Conservation (phyloP, 2,113 vertebrate species). For the Actenoides lindsayi region DNA sequence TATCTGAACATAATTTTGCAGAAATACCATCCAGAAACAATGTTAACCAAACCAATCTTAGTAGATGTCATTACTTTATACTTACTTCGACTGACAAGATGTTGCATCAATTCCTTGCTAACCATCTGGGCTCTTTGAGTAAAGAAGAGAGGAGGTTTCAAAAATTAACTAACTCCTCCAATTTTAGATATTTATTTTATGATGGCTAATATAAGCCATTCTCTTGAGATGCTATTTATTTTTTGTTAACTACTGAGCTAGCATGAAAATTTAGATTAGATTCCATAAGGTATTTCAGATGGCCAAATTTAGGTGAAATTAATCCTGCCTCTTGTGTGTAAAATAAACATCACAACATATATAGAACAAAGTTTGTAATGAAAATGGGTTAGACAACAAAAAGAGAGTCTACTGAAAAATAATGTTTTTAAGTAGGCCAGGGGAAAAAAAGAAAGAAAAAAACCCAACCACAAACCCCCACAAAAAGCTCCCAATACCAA, state of each 20-base stretch:
- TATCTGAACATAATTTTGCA: background rate
- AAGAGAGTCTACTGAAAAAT: background rate
- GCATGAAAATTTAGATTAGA: background rate
- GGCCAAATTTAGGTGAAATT: background rate
- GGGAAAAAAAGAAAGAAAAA: background rate
- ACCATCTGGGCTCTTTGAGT: background rate
- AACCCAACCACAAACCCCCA: background rate
- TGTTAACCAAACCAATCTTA: background rate
- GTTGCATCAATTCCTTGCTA: background rate
- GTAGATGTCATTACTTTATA: background rate
- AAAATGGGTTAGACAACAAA: background rate
- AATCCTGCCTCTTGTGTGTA: background rate
- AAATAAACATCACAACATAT: background rate
- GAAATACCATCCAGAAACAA: background rate
- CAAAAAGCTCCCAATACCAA: fast-evolving
- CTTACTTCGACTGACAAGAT: background rate
- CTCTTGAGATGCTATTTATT: background rate
- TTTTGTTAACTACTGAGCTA: background rate
- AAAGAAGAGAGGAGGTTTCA: background rate
- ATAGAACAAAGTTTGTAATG: background rate
- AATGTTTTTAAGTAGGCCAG: background rate
- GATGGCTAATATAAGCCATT: background rate
- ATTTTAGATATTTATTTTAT: background rate
- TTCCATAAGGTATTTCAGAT: background rate
- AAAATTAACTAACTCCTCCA: background rate